Base-by-base conservation (phyloP, 1,140 invertebrate species). In the Ctenoplectra terminalis region DNA sequence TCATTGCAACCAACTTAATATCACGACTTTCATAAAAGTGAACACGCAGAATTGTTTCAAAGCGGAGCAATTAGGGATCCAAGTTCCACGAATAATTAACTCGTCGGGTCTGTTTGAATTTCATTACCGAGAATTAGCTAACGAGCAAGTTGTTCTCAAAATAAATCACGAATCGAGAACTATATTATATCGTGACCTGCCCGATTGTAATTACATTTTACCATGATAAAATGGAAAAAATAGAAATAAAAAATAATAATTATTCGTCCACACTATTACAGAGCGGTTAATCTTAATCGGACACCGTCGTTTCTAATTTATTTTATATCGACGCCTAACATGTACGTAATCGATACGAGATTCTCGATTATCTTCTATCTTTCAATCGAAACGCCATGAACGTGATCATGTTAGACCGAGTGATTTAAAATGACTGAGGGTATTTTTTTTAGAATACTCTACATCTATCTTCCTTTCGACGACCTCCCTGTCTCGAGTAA, bases 331-430 rank as follows among this genome's bases (percentile, higher is more conserved):
- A 46, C n/a, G 37, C 20, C 34, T n/a, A 43, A 71, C 34, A 50
- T 58, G 11, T 54, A 54, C 43, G 63, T 76, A 50, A 66, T 43
- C 50, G 43, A 66, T 73, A 73, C 37, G 29, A 11, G 52, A 48
- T 50, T 31, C 29, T 58, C 29, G 61, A 71, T 73, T 82, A 77
- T 78, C 80, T 31, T 82, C 72, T 17, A 31, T 60, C 58, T 9
- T 56, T 11, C 63, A 60, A 82, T 82, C 72, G 9, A 11, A 11
- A 20, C 20, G 23, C 20, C 26, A 20, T 43, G 37, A 37, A 46
- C 64, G 43, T 31, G 82, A 43, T 75, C 71, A 50, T 29, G 50
- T 11, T 31, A 23, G 58, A 15, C 40, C 31, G n/a, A n/a, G n/a
- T n/a, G n/a, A n/a, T n/a, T n/a, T n/a, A 31, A 75, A 58, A 71